Conservation (phyloP, 2,888 invertebrate genomes). For the Galerucella pusilla region DNA sequence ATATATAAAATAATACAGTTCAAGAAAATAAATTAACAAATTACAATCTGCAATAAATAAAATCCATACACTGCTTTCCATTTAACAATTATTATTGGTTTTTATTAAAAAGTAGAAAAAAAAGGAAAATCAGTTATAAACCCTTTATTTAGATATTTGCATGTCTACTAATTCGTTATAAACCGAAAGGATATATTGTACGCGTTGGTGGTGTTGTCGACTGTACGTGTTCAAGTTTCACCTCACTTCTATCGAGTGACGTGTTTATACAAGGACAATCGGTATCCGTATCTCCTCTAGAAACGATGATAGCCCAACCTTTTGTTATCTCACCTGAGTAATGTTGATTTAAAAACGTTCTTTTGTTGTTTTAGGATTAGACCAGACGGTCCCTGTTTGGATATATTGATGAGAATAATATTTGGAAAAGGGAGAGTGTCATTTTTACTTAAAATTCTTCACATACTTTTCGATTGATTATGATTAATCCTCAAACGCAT, state of each 20-base stretch:
- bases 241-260: slow-evolving; percentile 36
- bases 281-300: slow-evolving; percentile 41
- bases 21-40: too few species aligned
- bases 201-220: slow-evolving; percentile 2
- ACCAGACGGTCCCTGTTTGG: slow-evolving; percentile 37
- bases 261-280: slow-evolving; percentile 40
- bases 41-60: too few species aligned
- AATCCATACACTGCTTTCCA: too few species aligned
- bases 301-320: slow-evolving; percentile 36
- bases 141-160: neutral
- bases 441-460: slow-evolving; percentile 37
- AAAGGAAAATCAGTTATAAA: too few species aligned
- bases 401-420: slow-evolving; percentile 41
- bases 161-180: neutral
- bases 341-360: slow-evolving; percentile 48
- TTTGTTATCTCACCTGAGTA: slow-evolving; percentile 54
- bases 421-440: slow-evolving; percentile 36
- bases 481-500: neutral
- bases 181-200: slow-evolving; percentile 8
- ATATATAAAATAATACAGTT: too few species aligned
- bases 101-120: too few species aligned
- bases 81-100: too few species aligned
- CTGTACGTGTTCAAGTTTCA: slow-evolving; percentile 36
- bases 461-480: slow-evolving; percentile 23
- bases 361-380: slow-evolving; percentile 54